These are phyloP conservation scores for Ameiurus melas DNA, from an alignment of 2,113 vertebrate genomes.

Conservation along the genomic window DNA sequence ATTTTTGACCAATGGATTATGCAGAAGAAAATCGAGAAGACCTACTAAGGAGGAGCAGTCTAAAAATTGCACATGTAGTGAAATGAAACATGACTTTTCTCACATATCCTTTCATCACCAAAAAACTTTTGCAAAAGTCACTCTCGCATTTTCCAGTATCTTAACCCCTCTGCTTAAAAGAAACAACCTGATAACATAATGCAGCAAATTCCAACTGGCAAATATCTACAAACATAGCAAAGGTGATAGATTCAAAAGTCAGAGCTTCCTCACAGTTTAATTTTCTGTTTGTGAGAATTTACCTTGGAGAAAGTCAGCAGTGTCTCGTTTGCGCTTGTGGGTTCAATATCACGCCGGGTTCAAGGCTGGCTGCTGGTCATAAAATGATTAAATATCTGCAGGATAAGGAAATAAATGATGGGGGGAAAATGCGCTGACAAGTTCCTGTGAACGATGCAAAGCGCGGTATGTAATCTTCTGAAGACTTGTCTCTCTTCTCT, in stretches of 20 bases:
- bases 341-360: not conserved
- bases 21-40: not conserved
- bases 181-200: not conserved
- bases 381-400: not conserved
- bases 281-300: slow-evolving; percentile 19
- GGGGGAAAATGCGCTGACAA: not conserved
- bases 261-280: not conserved
- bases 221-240: not conserved
- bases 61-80: not conserved
- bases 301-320: slow-evolving; percentile 38
- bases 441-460: not conserved
- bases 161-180: not conserved
- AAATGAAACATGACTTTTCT: not conserved
- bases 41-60: not conserved
- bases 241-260: not conserved
- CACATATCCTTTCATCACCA: not conserved
- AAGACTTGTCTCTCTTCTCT: not conserved
- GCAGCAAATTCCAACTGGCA: not conserved
- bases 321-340: not conserved
- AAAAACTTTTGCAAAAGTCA: not conserved
- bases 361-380: not conserved
- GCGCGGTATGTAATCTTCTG: not conserved
- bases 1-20: not conserved
- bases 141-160: not conserved
- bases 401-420: not conserved